Evolutionary conservation across 2,797 vertebrate genomes (phyloP).

Genomic region (Lacerta agilis): DNA sequence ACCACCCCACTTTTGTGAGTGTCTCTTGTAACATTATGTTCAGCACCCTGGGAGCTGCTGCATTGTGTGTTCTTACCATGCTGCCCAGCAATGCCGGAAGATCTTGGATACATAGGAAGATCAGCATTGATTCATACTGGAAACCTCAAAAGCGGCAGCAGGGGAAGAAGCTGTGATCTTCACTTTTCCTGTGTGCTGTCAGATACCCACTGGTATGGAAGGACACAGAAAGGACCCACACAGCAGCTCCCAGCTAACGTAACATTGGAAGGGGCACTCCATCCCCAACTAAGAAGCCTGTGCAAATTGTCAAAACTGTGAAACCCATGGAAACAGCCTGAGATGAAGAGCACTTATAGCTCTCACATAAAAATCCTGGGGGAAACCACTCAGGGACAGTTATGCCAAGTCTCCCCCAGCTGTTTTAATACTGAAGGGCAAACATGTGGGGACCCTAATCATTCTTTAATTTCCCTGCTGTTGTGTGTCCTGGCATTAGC

Average conservation of each 20-base stretch:
- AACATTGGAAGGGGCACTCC: background rate
- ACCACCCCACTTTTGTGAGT: background rate
- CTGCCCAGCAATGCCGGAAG: background rate
- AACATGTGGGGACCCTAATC: slow-evolving; percentile 40
- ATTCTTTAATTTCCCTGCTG: slow-evolving; percentile 48
- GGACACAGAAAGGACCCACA: background rate
- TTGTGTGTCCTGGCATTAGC: slow-evolving; percentile 43
- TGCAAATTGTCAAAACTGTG: background rate
- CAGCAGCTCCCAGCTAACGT: background rate
- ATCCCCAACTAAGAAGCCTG: background rate
- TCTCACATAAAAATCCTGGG: background rate
- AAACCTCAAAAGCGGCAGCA: background rate
- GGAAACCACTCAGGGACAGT: background rate
- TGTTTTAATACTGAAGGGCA: slow-evolving; percentile 36
- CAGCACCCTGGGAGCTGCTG: background rate
- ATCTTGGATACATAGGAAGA: background rate
- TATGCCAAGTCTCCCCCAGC: background rate
- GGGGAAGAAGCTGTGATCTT: background rate
- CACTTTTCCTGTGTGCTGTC: background rate
- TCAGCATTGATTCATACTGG: background rate
- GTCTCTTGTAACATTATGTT: background rate
- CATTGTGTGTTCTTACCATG: background rate
- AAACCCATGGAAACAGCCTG: background rate
- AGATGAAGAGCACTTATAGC: fast-evolving
- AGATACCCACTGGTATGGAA: background rate